phyloP scores from a whole-genome alignment of 2,888 invertebrate genomes.

The Oscheius myriophilus region DNA sequence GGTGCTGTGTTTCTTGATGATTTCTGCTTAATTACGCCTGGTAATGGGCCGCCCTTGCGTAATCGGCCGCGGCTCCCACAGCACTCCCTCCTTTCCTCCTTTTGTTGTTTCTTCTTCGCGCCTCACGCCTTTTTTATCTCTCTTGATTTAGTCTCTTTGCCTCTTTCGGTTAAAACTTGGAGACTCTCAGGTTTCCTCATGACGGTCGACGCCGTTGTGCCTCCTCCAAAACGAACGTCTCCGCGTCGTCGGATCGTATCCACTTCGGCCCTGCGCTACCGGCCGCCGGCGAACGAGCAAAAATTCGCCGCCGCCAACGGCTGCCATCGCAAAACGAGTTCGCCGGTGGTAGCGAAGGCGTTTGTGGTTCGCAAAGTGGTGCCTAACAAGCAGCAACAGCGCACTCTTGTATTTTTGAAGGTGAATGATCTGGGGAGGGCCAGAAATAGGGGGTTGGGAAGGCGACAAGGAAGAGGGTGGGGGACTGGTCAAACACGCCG shows the following conservation, averaged over 20 bases:
- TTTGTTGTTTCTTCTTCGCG: not conserved
- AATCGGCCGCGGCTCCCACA: conserved; percentile 8
- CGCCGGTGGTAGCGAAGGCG: conserved; percentile 22
- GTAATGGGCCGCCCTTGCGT: conserved; percentile 1
- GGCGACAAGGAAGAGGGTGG: not conserved
- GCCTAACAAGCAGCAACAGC: conserved; percentile 2
- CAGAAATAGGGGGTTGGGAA: not conserved
- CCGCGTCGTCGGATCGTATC: conserved; percentile 29
- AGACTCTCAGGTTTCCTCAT: not conserved
- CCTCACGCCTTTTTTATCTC: not conserved
- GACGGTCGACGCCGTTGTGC: conserved; percentile 9
- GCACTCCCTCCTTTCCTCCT: conserved; percentile 5
- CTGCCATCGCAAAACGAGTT: conserved; percentile 14
- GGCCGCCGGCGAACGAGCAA: conserved; percentile 23
- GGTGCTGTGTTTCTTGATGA: too few species aligned
- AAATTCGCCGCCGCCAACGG: conserved; percentile 11
- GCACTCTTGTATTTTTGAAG: conserved; percentile 12
- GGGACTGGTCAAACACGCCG: not conserved
- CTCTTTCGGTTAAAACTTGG: not conserved
- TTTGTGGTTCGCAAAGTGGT: conserved; percentile 13
- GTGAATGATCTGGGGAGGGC: not conserved
- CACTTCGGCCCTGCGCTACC: conserved; percentile 25
- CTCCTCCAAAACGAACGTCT: conserved; percentile 24
- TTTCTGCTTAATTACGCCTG: conserved; percentile 6
- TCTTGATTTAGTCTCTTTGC: not conserved